Conservation (phyloP, 2,888 invertebrate species). For the Mamestra brassicae region DNA sequence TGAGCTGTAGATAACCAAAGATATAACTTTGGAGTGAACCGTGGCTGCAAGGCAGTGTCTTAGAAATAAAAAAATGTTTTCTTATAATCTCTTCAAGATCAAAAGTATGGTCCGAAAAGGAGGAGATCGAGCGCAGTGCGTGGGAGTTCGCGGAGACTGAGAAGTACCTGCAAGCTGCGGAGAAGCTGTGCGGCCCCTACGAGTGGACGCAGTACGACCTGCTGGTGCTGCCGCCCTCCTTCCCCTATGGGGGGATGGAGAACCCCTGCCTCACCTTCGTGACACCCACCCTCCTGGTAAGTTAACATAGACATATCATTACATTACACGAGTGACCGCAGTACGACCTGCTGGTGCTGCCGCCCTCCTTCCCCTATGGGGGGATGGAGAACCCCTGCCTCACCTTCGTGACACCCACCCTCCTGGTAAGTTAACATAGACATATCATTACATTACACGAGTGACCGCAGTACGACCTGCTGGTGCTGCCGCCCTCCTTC, state of each 20-base stretch:
- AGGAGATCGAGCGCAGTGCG: constrained; percentile 95
- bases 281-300: constrained; percentile 97
- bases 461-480: constrained; percentile 97
- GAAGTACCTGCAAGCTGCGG: constrained; percentile 95
- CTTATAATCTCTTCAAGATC: constrained; percentile 86
- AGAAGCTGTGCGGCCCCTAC: constrained; percentile 96
- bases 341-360: constrained; percentile 97
- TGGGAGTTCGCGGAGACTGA: constrained; percentile 98
- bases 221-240: constrained; percentile 97
- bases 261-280: constrained; percentile 99
- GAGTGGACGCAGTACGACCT: constrained; percentile 98
- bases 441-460: constrained; percentile 86
- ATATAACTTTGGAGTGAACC: too few relatives aligned
- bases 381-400: constrained; percentile 99
- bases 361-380: constrained; percentile 98
- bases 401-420: constrained; percentile 98
- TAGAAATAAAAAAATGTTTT: too few relatives aligned
- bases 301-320: constrained; percentile 48
- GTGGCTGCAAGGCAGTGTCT: too few relatives aligned
- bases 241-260: constrained; percentile 99
- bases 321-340: constrained; percentile 94
- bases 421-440: constrained; percentile 91
- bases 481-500: constrained; percentile 98
- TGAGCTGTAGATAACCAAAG: too few relatives aligned
- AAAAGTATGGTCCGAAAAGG: constrained; percentile 97